These are phyloP conservation scores for Anticlea derivata DNA, from an alignment of 2,888 invertebrate species.

Conservation along the genomic window DNA sequence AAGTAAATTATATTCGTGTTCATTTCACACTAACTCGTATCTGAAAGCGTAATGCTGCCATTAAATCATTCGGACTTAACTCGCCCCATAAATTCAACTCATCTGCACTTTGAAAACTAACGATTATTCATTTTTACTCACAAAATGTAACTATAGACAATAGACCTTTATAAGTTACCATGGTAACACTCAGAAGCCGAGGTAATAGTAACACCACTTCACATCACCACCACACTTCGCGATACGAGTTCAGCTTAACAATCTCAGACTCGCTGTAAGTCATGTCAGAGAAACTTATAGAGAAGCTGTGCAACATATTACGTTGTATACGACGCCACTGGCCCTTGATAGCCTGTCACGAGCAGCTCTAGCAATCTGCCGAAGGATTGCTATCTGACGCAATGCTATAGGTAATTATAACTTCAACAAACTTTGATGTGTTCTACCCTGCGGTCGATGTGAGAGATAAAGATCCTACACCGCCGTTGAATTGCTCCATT, in stretches of 20 bases:
- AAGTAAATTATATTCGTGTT: constrained; percentile 19
- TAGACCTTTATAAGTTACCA: too few relatives aligned
- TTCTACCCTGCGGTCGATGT: constrained; percentile 18
- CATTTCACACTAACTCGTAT: constrained; percentile 24
- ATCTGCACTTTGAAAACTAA: constrained; percentile 34
- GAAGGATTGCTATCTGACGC: constrained; percentile 49
- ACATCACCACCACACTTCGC: too few relatives aligned
- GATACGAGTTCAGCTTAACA: too few relatives aligned
- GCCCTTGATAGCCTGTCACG: constrained; percentile 56
- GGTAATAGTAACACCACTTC: too few relatives aligned
- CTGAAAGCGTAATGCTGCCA: constrained; percentile 30
- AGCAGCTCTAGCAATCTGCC: constrained; percentile 49
- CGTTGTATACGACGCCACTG: constrained; percentile 13
- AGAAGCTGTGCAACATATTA: constrained; percentile 19
- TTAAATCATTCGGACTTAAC: constrained; percentile 37
- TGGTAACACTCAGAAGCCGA: too few relatives aligned
- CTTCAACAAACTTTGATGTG: constrained; percentile 32
- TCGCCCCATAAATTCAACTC: constrained; percentile 34
- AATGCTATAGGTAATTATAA: constrained; percentile 52
- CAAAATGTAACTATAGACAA: not conserved
- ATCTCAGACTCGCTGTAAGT: too few relatives aligned
- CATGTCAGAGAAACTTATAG: not conserved
- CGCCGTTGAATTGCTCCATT: too few relatives aligned
- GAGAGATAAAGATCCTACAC: constrained; percentile 6
- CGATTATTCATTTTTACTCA: constrained; percentile 26